Percentiles rank a stretch among this genome's conserved stretches.
These are phyloP conservation scores for Gallinago nigripennis DNA, from an alignment of 2,797 vertebrate species.

Conservation along the genomic window DNA sequence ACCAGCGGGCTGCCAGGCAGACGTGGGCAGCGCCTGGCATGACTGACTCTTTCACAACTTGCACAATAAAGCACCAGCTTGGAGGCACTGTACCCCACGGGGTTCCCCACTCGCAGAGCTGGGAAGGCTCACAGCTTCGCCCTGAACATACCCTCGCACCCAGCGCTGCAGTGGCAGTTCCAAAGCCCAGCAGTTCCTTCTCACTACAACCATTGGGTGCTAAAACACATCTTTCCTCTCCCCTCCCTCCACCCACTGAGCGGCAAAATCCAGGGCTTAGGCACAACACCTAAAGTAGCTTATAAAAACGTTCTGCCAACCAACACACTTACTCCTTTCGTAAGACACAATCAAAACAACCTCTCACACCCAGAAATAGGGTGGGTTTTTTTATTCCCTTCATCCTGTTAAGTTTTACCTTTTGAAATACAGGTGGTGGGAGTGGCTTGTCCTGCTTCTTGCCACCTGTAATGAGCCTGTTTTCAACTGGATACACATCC, in stretches of 20 bases:
- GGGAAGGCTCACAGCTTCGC: background rate
- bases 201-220: background rate
- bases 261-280: background rate
- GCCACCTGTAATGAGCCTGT: background rate
- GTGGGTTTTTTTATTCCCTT: background rate
- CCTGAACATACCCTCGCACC: background rate
- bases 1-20: background rate
- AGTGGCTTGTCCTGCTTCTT: background rate
- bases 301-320: background rate
- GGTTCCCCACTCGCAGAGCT: background rate
- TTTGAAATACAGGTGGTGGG: background rate
- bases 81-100: rapidly evolving
- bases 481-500: background rate
- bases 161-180: background rate
- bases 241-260: background rate
- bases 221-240: background rate
- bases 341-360: background rate
- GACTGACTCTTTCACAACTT: rapidly evolving
- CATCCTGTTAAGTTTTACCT: background rate
- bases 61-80: rapidly evolving
- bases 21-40: rapidly evolving
- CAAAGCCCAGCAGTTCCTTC: background rate
- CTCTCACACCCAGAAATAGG: background rate
- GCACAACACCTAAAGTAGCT: background rate
- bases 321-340: rapidly evolving